Conservation (phyloP, 1,140 invertebrate species). For the Hylyphantes graminicola region DNA sequence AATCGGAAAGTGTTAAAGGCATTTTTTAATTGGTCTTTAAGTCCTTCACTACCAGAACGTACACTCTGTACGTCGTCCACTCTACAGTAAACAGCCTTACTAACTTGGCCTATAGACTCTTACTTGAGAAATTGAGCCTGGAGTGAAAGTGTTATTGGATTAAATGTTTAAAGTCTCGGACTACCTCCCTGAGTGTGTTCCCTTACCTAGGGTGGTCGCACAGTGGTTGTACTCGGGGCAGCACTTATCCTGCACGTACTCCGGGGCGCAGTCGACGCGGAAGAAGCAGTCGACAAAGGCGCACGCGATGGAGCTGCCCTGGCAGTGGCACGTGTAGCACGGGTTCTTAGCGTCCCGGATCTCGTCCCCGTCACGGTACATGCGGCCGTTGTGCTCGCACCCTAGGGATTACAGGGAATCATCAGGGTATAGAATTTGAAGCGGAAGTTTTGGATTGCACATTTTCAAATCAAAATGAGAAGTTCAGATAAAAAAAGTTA, state of each 20-base stretch:
- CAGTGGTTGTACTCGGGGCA: slow-evolving; percentile 84
- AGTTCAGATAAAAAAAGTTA: no score
- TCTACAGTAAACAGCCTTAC: no score
- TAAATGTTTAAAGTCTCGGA: no score
- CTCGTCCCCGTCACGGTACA: slow-evolving; percentile 81
- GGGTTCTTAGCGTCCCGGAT: slow-evolving; percentile 74
- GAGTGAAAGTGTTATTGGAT: no score
- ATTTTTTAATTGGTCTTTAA: no score
- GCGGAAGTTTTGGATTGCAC: no score
- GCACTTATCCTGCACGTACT: slow-evolving; percentile 76
- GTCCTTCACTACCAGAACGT: no score
- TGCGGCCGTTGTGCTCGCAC: slow-evolving; percentile 79
- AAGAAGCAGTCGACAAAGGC: slow-evolving; percentile 79
- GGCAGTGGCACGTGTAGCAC: slow-evolving; percentile 82
- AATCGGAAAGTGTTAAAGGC: slow-evolving; percentile 70
- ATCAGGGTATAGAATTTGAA: no score
- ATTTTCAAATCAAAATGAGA: no score
- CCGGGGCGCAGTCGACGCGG: slow-evolving; percentile 78
- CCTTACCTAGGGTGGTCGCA: slow-evolving; percentile 73
- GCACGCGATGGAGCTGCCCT: slow-evolving; percentile 73
- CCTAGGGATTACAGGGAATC: slow-evolving; percentile 73
- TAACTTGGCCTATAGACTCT: no score
- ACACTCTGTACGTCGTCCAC: no score
- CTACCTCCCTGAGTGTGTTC: background rate
- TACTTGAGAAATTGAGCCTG: no score